phyloP scores from a whole-genome alignment of 2,797 vertebrate genomes.

The Mormyrus proboscirostris region DNA sequence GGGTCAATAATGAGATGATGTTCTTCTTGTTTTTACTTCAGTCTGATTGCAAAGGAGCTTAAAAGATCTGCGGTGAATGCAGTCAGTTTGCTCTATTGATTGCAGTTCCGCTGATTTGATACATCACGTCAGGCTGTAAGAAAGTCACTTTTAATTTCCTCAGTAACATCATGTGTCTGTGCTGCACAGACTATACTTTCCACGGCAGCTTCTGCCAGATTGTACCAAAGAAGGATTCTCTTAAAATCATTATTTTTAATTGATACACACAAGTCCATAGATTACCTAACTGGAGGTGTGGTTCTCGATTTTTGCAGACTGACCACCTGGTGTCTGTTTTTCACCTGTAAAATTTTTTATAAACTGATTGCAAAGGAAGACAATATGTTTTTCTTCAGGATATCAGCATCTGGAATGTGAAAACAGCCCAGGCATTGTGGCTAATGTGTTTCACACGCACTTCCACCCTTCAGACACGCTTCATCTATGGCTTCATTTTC shows the following conservation, averaged over 20 bases:
- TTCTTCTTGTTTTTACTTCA: background rate
- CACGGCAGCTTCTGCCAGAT: background rate
- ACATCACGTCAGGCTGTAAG: background rate
- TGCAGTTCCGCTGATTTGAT: background rate
- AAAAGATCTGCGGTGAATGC: background rate
- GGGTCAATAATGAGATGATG: background rate
- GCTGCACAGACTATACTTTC: background rate
- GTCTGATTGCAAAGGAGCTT: background rate
- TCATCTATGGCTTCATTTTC: background rate
- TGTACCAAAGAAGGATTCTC: background rate
- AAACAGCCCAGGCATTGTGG: background rate
- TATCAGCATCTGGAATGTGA: background rate
- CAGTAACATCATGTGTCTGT: background rate
- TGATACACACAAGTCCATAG: background rate
- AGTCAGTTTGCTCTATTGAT: background rate
- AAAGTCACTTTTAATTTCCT: background rate
- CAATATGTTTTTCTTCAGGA: background rate
- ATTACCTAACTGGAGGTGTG: background rate
- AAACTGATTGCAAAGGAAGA: background rate
- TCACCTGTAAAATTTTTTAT: background rate
- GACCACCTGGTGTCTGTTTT: background rate
- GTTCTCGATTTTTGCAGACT: background rate
- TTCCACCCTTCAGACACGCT: background rate
- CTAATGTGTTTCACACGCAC: background rate
- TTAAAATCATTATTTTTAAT: background rate